These are phyloP conservation scores for Drosophila athabasca DNA, from an alignment of 1,140 invertebrate species.

Conservation along the genomic window DNA sequence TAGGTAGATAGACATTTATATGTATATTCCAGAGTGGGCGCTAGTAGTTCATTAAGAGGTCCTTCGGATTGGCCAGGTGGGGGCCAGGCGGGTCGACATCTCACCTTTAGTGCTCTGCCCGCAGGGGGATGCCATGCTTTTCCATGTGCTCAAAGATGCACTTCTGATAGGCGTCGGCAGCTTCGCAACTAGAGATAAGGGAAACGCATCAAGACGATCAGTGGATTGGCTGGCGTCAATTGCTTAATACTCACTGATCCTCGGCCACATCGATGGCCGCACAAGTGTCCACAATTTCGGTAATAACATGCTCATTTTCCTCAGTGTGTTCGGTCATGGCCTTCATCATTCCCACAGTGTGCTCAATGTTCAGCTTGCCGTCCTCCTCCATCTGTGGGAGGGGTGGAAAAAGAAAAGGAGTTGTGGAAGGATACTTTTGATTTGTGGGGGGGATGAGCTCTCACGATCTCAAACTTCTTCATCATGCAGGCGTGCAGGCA, in stretches of 20 bases:
- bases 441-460: constrained; percentile 1
- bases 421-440: not conserved
- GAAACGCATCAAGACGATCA: not conserved
- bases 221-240: not conserved
- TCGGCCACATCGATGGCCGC: constrained; percentile 55
- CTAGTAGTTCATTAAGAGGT: constrained; percentile 30
- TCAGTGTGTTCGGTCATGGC: constrained; percentile 46
- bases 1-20: too few relatives aligned
- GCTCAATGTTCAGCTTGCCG: constrained; percentile 65
- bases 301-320: constrained; percentile 42
- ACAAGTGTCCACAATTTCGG: constrained; percentile 61
- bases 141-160: constrained; percentile 63
- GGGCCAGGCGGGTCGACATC: not conserved
- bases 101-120: constrained; percentile 23
- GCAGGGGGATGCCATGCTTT: constrained; percentile 53
- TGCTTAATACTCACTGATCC: constrained; percentile 58
- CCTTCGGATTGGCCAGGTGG: not conserved
- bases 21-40: constrained; percentile 27
- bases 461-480: constrained; percentile 75
- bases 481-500: constrained; percentile 70
- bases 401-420: too few relatives aligned
- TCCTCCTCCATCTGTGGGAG: constrained; percentile 57
- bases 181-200: constrained; percentile 47
- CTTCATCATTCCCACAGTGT: constrained; percentile 56
- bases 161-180: constrained; percentile 44